Conservation (phyloP, 2,113 vertebrate species). For the Strix uralensis region DNA sequence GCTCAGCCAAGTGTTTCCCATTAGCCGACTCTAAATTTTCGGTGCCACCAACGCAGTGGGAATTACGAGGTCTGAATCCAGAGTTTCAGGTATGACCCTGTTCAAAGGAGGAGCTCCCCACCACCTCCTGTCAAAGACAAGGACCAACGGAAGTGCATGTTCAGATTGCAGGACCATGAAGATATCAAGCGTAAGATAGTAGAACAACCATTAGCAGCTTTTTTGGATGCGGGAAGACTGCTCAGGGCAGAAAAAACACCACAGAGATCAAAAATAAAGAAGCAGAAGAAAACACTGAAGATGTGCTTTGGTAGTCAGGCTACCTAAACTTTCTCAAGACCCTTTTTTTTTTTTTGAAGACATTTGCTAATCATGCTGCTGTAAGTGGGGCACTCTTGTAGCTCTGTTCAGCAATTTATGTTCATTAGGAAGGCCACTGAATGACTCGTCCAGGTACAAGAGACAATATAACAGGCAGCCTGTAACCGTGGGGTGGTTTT, state of each 20-base stretch:
- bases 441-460: not conserved
- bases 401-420: not conserved
- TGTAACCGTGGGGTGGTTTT: not conserved
- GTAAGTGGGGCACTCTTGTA: not conserved
- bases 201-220: not conserved
- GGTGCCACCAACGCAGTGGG: not conserved
- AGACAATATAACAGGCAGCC: not conserved
- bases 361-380: not conserved
- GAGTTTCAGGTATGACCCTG: fast-evolving
- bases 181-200: not conserved
- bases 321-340: not conserved
- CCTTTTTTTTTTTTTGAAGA: not conserved
- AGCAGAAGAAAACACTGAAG: not conserved
- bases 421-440: not conserved
- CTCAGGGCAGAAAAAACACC: not conserved
- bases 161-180: not conserved
- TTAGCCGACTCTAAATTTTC: not conserved
- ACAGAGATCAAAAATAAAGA: not conserved
- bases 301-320: not conserved
- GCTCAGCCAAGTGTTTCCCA: constrained; percentile 14
- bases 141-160: fast-evolving
- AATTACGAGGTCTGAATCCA: not conserved
- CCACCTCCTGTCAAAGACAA: not conserved
- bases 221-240: not conserved
- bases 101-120: not conserved